Evolutionary conservation across 2,888 invertebrate species (phyloP).

Genomic region (Cerastis leucographa): DNA sequence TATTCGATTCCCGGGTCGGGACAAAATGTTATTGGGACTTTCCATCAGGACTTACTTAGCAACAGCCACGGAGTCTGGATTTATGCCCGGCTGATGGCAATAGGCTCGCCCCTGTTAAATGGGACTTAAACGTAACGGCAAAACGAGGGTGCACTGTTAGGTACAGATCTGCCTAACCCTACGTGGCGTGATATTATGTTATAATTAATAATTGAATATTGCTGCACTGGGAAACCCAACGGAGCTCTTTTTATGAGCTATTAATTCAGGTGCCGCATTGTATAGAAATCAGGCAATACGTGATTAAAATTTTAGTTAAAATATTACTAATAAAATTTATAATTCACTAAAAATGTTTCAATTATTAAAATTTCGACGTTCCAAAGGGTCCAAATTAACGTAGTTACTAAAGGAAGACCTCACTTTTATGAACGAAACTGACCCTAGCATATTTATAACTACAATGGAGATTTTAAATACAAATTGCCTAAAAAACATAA

Average conservation of each 20-base stretch:
- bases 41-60: too few species aligned
- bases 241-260: background rate
- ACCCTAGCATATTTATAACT: background rate
- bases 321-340: background rate
- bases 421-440: background rate
- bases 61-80: too few species aligned
- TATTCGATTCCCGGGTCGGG: too few species aligned
- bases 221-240: background rate
- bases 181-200: too few species aligned
- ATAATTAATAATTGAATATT: background rate
- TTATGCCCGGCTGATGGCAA: too few species aligned
- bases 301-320: background rate
- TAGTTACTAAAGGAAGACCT: constrained; percentile 32
- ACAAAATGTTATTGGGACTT: too few species aligned
- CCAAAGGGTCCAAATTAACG: constrained; percentile 32
- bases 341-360: constrained; percentile 9
- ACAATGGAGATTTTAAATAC: background rate
- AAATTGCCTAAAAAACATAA: constrained; percentile 5
- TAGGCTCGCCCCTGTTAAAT: too few species aligned
- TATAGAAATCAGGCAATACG: background rate
- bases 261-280: background rate
- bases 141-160: too few species aligned
- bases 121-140: too few species aligned
- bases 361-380: constrained; percentile 28
- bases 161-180: too few species aligned